Conservation (phyloP, 2,797 vertebrate species). For the Mormyrops boulengeri region DNA sequence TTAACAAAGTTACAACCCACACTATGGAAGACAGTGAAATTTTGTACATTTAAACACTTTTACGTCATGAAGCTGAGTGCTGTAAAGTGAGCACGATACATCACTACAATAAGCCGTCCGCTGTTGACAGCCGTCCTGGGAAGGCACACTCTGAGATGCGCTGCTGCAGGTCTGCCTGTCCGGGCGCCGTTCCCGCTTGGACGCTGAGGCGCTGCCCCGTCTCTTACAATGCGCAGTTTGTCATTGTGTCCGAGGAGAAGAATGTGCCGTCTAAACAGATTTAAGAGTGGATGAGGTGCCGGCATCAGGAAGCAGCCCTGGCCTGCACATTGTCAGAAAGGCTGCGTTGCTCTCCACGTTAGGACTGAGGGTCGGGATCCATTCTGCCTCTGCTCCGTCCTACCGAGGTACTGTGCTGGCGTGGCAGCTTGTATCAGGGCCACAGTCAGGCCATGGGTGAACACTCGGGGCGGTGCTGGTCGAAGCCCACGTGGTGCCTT, state of each 20-base stretch:
- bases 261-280: not conserved
- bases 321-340: not conserved
- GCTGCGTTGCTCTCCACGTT: not conserved
- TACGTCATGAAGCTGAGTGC: not conserved
- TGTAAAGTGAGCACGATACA: not conserved
- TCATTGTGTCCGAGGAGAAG: not conserved
- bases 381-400: not conserved
- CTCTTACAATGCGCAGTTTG: not conserved
- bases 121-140: not conserved
- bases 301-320: not conserved
- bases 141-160: not conserved
- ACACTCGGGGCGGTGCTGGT: not conserved
- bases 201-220: not conserved
- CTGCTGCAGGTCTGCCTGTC: not conserved
- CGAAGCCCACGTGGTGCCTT: not conserved
- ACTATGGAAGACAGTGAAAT: not conserved
- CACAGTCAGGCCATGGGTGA: not conserved
- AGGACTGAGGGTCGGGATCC: not conserved
- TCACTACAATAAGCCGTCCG: not conserved
- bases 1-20: not conserved
- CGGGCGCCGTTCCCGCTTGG: not conserved
- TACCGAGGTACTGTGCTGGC: not conserved
- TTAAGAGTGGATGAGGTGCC: not conserved
- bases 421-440: not conserved
- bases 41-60: not conserved